Conservation (phyloP, 2,113 vertebrate genomes). For the Hippocampus guttulatus region DNA sequence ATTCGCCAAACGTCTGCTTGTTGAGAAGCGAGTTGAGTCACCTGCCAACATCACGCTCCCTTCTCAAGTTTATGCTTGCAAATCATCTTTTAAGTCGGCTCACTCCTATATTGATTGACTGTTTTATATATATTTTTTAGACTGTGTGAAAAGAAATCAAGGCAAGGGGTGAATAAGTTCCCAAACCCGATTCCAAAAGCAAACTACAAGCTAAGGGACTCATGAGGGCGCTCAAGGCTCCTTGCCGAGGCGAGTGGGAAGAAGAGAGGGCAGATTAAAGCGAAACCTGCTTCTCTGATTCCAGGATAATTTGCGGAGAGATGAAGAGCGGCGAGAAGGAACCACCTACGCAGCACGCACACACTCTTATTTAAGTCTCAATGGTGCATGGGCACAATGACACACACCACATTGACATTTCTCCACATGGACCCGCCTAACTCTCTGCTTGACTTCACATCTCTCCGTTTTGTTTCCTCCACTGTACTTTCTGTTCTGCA, state of each 20-base stretch:
- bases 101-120: no score
- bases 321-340: conserved; percentile 58
- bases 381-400: conserved; percentile 21
- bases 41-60: no score
- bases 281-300: conserved; percentile 69
- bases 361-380: conserved; percentile 33
- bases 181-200: conserved; percentile 35
- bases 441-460: conserved; percentile 43
- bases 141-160: no score
- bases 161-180: neutral
- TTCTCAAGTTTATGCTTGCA: no score
- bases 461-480: conserved; percentile 37
- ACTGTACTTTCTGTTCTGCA: conserved; percentile 6
- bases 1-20: no score
- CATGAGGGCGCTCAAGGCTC: conserved; percentile 64
- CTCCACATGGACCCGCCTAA: conserved; percentile 33
- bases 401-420: conserved; percentile 51
- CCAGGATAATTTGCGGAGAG: conserved; percentile 62
- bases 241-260: conserved; percentile 53
- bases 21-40: no score
- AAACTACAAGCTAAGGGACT: conserved; percentile 49
- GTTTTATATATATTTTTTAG: no score
- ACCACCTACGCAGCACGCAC: conserved; percentile 57
- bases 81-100: no score
- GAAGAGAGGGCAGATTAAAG: conserved; percentile 51